A percentile compares a stretch with the other conserved stretches of the same genome.
Conservation (phyloP, 1,140 invertebrate genomes). For the Phthorimaea operculella region DNA sequence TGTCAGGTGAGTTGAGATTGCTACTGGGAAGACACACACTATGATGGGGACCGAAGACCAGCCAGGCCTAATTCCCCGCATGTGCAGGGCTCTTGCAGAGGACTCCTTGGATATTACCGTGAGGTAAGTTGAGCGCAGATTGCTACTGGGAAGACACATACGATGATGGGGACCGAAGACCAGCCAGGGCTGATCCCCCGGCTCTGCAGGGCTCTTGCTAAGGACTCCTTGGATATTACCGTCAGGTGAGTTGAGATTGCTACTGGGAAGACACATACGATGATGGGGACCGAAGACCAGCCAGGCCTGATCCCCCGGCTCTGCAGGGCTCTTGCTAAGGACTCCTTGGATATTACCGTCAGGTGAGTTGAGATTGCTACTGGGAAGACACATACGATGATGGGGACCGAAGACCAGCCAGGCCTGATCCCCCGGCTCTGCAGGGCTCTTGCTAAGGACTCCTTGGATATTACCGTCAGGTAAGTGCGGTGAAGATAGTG, state of each 20-base stretch:
- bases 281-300: constrained; percentile 70
- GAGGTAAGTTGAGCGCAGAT: constrained; percentile 70
- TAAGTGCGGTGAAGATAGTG: too few species aligned
- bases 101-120: constrained; percentile 38
- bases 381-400: constrained; percentile 86
- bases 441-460: constrained; percentile 48
- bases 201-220: constrained; percentile 62
- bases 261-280: constrained; percentile 84
- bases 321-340: constrained; percentile 57
- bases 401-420: constrained; percentile 64
- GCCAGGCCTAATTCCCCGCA: constrained; percentile 53
- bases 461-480: constrained; percentile 43
- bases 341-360: constrained; percentile 38
- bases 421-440: constrained; percentile 63
- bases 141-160: constrained; percentile 82
- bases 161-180: constrained; percentile 74
- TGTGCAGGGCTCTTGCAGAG: constrained; percentile 61
- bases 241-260: too few species aligned
- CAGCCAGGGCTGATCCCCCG: constrained; percentile 56
- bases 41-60: constrained; percentile 72
- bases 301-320: constrained; percentile 59
- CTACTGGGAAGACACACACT: constrained; percentile 83
- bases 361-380: constrained; percentile 75
- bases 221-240: constrained; percentile 34
- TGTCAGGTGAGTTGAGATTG: constrained; percentile 69